A percentile compares a stretch with the other conserved stretches of the same genome.
Conservation (phyloP, 2,113 vertebrate species). For the Porphyrio hochstetteri region DNA sequence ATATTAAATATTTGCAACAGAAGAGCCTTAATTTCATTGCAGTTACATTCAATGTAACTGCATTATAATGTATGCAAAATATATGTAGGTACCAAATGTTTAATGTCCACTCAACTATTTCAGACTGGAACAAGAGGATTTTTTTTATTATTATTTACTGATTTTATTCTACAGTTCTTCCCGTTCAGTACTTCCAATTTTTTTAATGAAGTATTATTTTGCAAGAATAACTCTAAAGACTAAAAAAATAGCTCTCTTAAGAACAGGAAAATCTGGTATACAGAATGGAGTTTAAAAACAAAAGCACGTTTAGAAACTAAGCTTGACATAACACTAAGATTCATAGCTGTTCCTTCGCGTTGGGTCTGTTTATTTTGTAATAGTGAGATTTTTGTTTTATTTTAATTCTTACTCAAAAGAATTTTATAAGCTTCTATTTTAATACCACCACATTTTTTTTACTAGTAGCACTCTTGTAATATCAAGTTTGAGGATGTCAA, state of each 20-base stretch:
- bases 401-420: background rate
- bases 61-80: background rate
- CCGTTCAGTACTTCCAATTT: background rate
- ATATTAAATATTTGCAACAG: background rate
- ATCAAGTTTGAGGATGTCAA: accelerated
- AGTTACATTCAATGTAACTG: background rate
- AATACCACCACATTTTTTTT: background rate
- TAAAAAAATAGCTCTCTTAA: background rate
- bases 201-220: background rate
- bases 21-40: background rate
- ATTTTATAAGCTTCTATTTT: background rate
- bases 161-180: background rate
- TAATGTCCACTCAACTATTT: too few relatives aligned
- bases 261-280: background rate
- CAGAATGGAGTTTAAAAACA: background rate
- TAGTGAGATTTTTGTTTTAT: background rate
- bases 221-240: background rate
- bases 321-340: background rate
- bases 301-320: background rate
- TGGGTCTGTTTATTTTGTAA: background rate
- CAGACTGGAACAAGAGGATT: too few relatives aligned
- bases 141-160: too few relatives aligned
- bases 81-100: background rate
- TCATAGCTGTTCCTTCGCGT: background rate
- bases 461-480: background rate